Evolutionary conservation across 2,113 vertebrate genomes (phyloP).

Genomic region (Polypterus bichir): DNA sequence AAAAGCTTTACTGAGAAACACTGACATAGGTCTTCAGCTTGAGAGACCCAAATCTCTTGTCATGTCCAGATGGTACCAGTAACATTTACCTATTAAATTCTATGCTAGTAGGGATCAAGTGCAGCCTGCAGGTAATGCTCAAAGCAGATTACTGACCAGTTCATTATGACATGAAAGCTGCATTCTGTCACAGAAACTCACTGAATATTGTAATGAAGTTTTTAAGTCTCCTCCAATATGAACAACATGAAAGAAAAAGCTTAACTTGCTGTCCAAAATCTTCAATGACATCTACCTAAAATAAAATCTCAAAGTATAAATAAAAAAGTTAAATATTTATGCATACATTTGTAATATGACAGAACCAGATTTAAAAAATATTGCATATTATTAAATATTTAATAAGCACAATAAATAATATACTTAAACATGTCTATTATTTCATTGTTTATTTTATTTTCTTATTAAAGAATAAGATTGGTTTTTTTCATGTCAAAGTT

Average conservation of each 20-base stretch:
- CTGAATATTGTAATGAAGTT: constrained; percentile 36
- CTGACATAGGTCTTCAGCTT: constrained; percentile 78
- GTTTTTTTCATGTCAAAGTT: too few relatives aligned
- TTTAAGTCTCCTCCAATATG: constrained; percentile 61
- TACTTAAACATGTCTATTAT: too few relatives aligned
- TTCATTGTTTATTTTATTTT: too few relatives aligned
- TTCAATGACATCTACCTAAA: constrained; percentile 35
- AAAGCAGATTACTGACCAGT: constrained; percentile 61
- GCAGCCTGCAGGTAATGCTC: constrained; percentile 74
- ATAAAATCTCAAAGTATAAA: constrained; percentile 29
- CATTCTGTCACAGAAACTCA: constrained; percentile 78
- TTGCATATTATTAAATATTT: too few relatives aligned
- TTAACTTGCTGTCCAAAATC: too few relatives aligned
- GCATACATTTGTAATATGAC: too few relatives aligned
- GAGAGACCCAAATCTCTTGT: constrained; percentile 81
- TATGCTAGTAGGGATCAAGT: constrained; percentile 56
- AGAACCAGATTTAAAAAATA: too few relatives aligned
- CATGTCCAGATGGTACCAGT: constrained; percentile 81
- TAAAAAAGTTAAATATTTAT: too few relatives aligned
- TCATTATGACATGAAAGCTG: constrained; percentile 64
- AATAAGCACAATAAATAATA: too few relatives aligned
- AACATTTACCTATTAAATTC: constrained; percentile 65
- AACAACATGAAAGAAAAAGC: constrained; percentile 54
- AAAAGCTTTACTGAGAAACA: constrained; percentile 85
- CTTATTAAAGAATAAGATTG: too few relatives aligned